Conservation (phyloP, 2,888 invertebrate species). For the Andrena chrysosceles region DNA sequence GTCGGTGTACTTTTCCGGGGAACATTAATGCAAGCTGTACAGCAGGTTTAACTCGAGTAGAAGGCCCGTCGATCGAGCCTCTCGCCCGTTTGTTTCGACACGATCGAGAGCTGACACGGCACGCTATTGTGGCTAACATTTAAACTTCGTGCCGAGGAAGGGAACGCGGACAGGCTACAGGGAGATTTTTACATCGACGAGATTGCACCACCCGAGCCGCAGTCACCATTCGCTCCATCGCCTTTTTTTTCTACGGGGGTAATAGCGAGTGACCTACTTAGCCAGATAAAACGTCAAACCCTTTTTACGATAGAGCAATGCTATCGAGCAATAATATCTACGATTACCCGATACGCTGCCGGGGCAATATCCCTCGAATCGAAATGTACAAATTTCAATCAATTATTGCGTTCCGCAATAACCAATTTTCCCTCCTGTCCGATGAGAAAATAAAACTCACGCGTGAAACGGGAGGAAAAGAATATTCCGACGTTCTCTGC, state of each 20-base stretch:
- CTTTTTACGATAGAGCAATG: constrained; percentile 23
- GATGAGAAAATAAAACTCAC: constrained; percentile 11
- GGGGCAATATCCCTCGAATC: not conserved
- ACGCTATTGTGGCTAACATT: constrained; percentile 74
- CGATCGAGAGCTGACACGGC: constrained; percentile 61
- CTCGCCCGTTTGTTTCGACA: constrained; percentile 67
- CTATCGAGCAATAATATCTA: constrained; percentile 35
- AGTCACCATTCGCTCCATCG: constrained; percentile 52
- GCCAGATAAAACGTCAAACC: constrained; percentile 32
- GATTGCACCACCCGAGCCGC: constrained; percentile 68
- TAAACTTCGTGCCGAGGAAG: constrained; percentile 68
- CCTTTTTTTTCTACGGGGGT: constrained; percentile 25
- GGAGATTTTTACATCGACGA: constrained; percentile 49
- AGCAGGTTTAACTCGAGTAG: constrained; percentile 47
- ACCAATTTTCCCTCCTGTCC: not conserved
- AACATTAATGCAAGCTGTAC: constrained; percentile 21
- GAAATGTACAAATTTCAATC: constrained; percentile 13
- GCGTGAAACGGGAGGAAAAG: not conserved
- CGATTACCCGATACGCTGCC: constrained; percentile 3
- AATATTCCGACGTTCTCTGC: not conserved
- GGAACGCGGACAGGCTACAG: constrained; percentile 55
- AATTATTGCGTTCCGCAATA: not conserved
- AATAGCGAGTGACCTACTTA: constrained; percentile 43
- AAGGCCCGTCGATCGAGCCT: constrained; percentile 57
- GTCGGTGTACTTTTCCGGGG: constrained; percentile 23